These are phyloP conservation scores for Phalacrocorax carbo DNA, from an alignment of 2,113 vertebrate species.

Conservation along the genomic window DNA sequence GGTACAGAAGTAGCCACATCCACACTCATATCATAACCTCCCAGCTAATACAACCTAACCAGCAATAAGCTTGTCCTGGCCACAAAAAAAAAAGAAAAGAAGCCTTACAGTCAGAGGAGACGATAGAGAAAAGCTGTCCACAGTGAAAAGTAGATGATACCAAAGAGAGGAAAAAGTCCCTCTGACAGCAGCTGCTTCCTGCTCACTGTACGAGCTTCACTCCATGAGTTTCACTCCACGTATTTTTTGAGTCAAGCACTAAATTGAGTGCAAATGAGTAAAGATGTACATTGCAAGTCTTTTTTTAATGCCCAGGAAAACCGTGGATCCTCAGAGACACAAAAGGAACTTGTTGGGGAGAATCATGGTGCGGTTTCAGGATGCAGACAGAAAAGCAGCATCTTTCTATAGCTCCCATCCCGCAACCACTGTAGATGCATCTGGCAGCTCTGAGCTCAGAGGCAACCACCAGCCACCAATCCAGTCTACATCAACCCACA, in stretches of 20 bases:
- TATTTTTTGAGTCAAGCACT: neutral
- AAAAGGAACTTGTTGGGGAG: neutral
- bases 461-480: neutral
- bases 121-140: neutral
- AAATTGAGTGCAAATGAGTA: neutral
- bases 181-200: neutral
- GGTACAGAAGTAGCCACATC: neutral
- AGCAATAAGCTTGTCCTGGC: neutral
- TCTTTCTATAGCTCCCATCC: neutral
- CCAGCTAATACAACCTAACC: neutral
- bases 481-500: neutral
- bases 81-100: neutral
- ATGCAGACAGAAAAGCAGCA: neutral
- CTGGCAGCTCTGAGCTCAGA: neutral
- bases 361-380: neutral
- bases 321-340: neutral
- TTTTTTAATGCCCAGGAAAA: neutral
- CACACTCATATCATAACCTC: neutral
- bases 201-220: neutral
- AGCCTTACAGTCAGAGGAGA: neutral
- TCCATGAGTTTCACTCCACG: neutral
- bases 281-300: neutral
- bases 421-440: neutral
- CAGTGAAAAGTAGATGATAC: neutral
- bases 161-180: neutral